Conservation (phyloP, 1,140 invertebrate genomes). For the Aphelinus atriplicis region DNA sequence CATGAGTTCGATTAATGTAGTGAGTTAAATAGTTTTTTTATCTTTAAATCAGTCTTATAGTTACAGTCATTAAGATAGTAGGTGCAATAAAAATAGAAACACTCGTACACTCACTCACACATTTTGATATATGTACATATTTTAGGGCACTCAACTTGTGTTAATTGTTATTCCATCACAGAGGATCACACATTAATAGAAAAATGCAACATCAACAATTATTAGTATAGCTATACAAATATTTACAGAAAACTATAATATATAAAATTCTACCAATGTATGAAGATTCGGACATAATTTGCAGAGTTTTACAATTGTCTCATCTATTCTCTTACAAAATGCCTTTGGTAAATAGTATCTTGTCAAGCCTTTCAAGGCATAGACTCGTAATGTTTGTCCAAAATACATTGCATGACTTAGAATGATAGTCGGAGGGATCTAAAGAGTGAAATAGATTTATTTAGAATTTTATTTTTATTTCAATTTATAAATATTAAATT, state of each 20-base stretch:
- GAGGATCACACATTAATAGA: not conserved
- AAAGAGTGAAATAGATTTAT: slow-evolving; percentile 28
- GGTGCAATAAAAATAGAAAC: not conserved
- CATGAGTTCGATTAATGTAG: not conserved
- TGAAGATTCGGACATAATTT: slow-evolving; percentile 70
- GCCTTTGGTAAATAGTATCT: slow-evolving; percentile 65
- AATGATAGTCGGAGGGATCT: slow-evolving; percentile 50
- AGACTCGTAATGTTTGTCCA: slow-evolving; percentile 61
- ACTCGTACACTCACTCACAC: too few species aligned
- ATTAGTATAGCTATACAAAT: not conserved
- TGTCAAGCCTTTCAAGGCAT: slow-evolving; percentile 69
- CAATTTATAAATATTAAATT: not conserved
- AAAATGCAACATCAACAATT: not conserved
- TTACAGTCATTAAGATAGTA: not conserved
- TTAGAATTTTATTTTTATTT: slow-evolving; percentile 3
- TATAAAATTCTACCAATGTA: slow-evolving; percentile 66
- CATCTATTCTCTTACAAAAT: slow-evolving; percentile 71
- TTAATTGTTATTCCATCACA: not conserved
- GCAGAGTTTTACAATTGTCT: slow-evolving; percentile 68
- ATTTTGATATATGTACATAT: not conserved
- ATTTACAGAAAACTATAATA: slow-evolving; percentile 33
- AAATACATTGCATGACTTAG: slow-evolving; percentile 55
- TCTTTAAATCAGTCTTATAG: slow-evolving; percentile 1
- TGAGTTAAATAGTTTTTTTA: slow-evolving; percentile 4
- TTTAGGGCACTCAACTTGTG: not conserved